Conservation (phyloP, 2,888 invertebrate species). For the Ophion obscuratus region DNA sequence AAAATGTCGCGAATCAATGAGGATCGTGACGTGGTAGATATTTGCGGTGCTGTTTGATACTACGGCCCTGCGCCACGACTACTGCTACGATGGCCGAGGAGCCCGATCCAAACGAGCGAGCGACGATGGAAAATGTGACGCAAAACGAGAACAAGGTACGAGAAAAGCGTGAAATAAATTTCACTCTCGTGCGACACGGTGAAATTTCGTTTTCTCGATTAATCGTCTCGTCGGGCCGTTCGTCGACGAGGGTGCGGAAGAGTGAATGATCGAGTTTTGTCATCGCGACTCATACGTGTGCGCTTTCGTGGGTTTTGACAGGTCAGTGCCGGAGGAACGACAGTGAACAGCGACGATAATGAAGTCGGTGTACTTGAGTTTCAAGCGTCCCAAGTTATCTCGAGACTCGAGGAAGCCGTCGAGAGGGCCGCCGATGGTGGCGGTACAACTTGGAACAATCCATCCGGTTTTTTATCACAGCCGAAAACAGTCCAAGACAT, state of each 20-base stretch:
- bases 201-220: neutral
- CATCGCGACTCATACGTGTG: neutral
- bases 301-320: constrained; percentile 78
- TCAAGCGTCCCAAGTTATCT: constrained; percentile 90
- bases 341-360: constrained; percentile 70
- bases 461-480: constrained; percentile 85
- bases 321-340: constrained; percentile 76
- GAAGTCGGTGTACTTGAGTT: constrained; percentile 86
- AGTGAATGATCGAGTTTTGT: constrained; percentile 14
- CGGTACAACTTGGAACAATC: constrained; percentile 85
- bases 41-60: neutral
- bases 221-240: neutral
- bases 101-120: constrained; percentile 79
- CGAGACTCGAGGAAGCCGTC: constrained; percentile 88
- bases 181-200: neutral
- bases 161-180: constrained; percentile 50
- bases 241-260: neutral
- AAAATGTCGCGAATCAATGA: neutral
- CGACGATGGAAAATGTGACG: constrained; percentile 80
- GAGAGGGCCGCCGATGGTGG: constrained; percentile 82
- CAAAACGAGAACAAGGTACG: constrained; percentile 79
- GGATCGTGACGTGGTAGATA: neutral
- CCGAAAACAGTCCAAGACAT: constrained; percentile 85
- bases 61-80: constrained; percentile 78
- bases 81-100: constrained; percentile 84